Base-by-base conservation (phyloP, 2,888 invertebrate species). In the Tetheella fluctuosa region DNA sequence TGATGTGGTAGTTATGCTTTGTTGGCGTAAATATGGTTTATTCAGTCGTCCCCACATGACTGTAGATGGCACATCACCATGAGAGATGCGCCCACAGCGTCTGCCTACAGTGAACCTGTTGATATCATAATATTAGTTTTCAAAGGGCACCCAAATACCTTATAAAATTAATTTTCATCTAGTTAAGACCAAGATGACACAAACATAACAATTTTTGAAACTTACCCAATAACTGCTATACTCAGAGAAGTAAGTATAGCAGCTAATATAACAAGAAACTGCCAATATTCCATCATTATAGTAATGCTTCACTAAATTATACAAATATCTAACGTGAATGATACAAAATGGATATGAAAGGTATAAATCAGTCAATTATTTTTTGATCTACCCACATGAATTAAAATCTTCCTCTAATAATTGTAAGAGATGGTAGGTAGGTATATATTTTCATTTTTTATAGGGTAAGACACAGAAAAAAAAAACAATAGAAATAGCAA, bases 181-280 rank as follows among this genome's bases (percentile, higher is more conserved):
- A 30, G 10, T 2, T 30, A 6, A 2, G 7, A 3, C 5, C 28
- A 7, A 28, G 28, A 28, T 7, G 5, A 28, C 30, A 30, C 30
- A 10, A 2, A 30, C 0, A 8, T 1, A 30, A 30, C 7, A 30
- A 0, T 10, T 28, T 30, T 34, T 34, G 6, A 30, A 17, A 71
- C 80, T 78, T 67, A 80, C 79, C 70, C 70, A 60, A 77, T 60
- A 53, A 77, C 66, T 30, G 76, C 25, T 42, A 71, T 34, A 13
- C 62, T 67, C 30, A 71, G 60, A 3, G 59, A 58, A 48, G 74
- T 58, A 25, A 74, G 23, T 48, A 66, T 61, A 62, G 65, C 64
- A 5, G 67, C 61, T 56, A 79, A 64, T 57, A 76, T 39, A 20
- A 79, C 20, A 55, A 76, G 20, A 62, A 64, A 71, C 58, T 73